Base-by-base conservation (phyloP, 2,797 vertebrate genomes). In the Ispidina picta region DNA sequence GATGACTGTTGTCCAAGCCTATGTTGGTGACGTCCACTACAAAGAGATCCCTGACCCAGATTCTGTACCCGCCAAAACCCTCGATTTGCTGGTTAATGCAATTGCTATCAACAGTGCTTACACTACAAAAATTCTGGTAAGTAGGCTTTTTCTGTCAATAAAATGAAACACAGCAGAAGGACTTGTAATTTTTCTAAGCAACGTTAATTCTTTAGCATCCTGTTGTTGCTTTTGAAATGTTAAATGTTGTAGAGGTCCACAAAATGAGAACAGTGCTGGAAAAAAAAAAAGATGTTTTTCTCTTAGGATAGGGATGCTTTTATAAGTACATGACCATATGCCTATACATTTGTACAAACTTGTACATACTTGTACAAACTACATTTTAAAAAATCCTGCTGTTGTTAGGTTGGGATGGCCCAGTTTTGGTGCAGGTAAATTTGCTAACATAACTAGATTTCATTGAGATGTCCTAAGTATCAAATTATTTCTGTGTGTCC, bases 71-170 rank as follows among this genome's bases (percentile, higher is more conserved):
- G 94, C 98, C 81, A 99, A 98, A 96, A 98, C 98, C 44, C 94
- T 99, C 89, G 99, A 99, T 3, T 54, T 98, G 70, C 96, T 99
- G 91, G 97, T 98, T 95, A 98, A 98, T 0, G 97, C 99, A 41
- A 99, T 99, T 26, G 97, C 98, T 46, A 97, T 99, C 98, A 99
- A 99, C 98, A 99, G 99, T 72, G 99, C 99, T 90, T 99, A 99
- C 41, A 99, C 99, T 35, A 98, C 98, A 9, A 99, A 99, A 95
- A 99, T 99, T 75, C 98, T 99, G 98, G 99, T 99, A 97, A 98
- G 98, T 65, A 11, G 48, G 31, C 51, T 23, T 64, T 44, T 83
- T 26, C 23, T 72, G 29, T 41, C 8, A 2, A 2, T 48, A 6
- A 33, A 33, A 48, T 19, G 41, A 70, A 92, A 83, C 3, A 0